Conservation (phyloP, 2,113 vertebrate genomes). For the Heptranchias perlo region DNA sequence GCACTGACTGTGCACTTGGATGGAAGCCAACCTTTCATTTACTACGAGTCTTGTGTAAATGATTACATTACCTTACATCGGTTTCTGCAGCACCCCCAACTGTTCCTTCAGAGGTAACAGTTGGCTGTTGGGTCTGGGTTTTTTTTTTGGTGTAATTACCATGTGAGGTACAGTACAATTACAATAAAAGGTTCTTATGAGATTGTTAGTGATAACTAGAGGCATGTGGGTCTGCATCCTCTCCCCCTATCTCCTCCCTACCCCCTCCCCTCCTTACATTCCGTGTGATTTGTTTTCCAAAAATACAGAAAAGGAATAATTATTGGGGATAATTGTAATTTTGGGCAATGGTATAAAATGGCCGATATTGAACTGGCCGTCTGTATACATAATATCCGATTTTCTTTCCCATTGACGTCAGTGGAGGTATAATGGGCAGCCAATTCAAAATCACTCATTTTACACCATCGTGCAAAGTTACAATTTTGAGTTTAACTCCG, state of each 20-base stretch:
- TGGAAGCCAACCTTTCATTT: constrained; percentile 49
- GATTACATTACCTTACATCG: constrained; percentile 54
- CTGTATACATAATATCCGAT: too few relatives aligned
- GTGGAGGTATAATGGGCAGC: too few relatives aligned
- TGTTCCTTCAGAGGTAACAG: constrained; percentile 47
- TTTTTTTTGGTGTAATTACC: background rate
- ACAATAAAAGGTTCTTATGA: background rate
- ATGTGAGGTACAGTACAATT: background rate
- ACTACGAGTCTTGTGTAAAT: constrained; percentile 54
- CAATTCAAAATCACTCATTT: too few relatives aligned
- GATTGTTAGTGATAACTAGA: background rate
- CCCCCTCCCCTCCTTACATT: too few relatives aligned
- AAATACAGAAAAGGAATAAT: too few relatives aligned
- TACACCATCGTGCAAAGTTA: too few relatives aligned
- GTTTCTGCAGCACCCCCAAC: constrained; percentile 50
- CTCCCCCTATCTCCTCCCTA: background rate
- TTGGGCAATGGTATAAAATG: too few relatives aligned
- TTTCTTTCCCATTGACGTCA: too few relatives aligned
- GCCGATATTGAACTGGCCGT: too few relatives aligned
- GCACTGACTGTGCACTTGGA: constrained; percentile 52
- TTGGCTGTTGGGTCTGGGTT: background rate
- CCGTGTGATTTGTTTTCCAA: too few relatives aligned
- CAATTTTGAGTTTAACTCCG: too few relatives aligned
- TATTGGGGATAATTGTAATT: too few relatives aligned
- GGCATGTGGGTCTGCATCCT: background rate